phyloP scores from a whole-genome alignment of 2,113 vertebrate genomes.

The Ictalurus punctatus region DNA sequence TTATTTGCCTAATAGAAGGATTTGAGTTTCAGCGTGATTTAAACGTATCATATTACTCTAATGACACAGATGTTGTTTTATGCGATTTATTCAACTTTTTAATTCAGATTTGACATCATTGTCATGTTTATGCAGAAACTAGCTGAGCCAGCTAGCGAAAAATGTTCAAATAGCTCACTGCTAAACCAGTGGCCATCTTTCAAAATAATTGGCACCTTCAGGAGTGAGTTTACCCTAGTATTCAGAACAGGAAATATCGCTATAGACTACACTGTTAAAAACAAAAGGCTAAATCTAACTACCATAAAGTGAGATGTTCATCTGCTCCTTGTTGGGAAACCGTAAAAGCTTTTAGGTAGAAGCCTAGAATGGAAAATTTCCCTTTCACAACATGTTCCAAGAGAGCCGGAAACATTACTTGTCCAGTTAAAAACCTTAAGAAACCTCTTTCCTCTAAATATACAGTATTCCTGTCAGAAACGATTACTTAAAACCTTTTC shows the following conservation, averaged over 20 bases:
- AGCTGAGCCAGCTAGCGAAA: background rate
- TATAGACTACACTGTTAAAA: background rate
- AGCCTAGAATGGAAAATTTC: background rate
- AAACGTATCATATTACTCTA: background rate
- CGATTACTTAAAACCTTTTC: background rate
- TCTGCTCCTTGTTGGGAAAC: background rate
- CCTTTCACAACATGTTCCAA: background rate
- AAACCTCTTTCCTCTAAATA: background rate
- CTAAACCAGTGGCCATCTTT: background rate
- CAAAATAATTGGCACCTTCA: background rate
- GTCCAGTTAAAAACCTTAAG: background rate
- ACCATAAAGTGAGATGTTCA: background rate
- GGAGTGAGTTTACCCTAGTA: background rate
- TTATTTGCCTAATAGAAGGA: background rate
- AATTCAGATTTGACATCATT: background rate
- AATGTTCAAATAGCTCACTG: background rate
- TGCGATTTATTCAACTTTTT: background rate
- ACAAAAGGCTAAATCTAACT: background rate
- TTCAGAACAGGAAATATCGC: background rate
- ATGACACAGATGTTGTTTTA: background rate
- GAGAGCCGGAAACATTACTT: background rate
- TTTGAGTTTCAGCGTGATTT: background rate
- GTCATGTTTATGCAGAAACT: background rate
- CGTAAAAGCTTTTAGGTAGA: background rate
- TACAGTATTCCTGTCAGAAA: background rate